phyloP scores from a whole-genome alignment of 2,888 invertebrate species.

The Melanostoma scalare region DNA sequence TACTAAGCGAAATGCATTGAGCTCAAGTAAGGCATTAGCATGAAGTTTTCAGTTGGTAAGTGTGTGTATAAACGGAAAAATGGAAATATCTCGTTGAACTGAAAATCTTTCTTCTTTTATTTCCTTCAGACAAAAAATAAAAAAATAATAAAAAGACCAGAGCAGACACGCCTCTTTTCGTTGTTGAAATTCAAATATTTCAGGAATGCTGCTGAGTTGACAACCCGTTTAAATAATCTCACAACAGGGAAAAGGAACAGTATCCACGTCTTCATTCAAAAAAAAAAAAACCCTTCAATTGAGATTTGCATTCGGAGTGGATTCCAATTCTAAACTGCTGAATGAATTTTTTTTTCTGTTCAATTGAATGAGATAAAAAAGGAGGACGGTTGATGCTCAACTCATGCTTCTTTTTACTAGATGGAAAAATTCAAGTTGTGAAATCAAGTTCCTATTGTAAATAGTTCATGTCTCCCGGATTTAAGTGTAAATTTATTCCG shows the following conservation, averaged over 20 bases:
- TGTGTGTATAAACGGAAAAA: too few species aligned
- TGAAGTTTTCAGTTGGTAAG: too few species aligned
- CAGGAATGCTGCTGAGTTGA: slow-evolving; percentile 68
- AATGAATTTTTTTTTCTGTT: slow-evolving; percentile 63
- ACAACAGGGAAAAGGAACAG: slow-evolving; percentile 50
- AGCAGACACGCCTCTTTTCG: slow-evolving; percentile 60
- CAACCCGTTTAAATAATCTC: slow-evolving; percentile 64
- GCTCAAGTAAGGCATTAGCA: too few species aligned
- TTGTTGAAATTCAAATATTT: slow-evolving; percentile 64
- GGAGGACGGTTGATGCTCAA: slow-evolving; percentile 64
- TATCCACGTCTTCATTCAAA: slow-evolving; percentile 58
- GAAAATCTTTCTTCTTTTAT: slow-evolving; percentile 15
- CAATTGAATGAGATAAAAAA: slow-evolving; percentile 64
- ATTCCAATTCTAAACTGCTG: slow-evolving; percentile 43
- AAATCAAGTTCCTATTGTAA: slow-evolving; percentile 34
- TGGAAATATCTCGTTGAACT: background rate
- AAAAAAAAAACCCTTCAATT: slow-evolving; percentile 20
- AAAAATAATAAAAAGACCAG: slow-evolving; percentile 54
- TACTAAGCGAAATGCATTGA: too few species aligned
- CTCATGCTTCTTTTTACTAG: slow-evolving; percentile 39
- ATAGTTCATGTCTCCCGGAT: slow-evolving; percentile 26
- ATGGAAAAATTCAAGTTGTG: slow-evolving; percentile 41
- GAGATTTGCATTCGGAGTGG: slow-evolving; percentile 56
- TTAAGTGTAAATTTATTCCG: slow-evolving; percentile 74
- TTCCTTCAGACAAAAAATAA: background rate